A percentile compares a stretch with the other conserved stretches of the same genome.
These are phyloP conservation scores for Priocnemis perturbator DNA, from an alignment of 2,888 invertebrate genomes.

Conservation along the genomic window DNA sequence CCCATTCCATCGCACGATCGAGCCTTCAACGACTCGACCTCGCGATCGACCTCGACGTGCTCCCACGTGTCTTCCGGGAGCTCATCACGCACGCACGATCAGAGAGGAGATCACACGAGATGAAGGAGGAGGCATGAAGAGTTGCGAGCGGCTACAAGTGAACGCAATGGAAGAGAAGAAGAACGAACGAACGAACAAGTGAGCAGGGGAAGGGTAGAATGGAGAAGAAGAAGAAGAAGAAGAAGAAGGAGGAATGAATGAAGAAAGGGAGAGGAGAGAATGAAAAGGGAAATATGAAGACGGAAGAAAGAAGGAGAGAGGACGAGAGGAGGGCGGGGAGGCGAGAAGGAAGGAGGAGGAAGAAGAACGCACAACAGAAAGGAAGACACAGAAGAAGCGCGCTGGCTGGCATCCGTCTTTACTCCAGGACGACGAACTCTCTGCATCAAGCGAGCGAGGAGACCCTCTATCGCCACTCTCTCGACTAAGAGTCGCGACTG, in stretches of 20 bases:
- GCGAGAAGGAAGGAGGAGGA: not conserved
- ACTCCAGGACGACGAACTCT: constrained; percentile 51
- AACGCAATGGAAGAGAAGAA: too few relatives aligned
- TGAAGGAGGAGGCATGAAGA: not conserved
- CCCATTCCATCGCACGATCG: constrained; percentile 7
- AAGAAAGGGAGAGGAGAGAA: not conserved
- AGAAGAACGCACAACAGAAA: not conserved
- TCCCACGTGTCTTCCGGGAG: constrained; percentile 38
- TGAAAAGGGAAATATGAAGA: not conserved
- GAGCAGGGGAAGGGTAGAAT: not conserved
- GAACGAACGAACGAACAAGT: too few relatives aligned
- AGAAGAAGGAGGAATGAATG: not conserved
- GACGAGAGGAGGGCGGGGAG: not conserved
- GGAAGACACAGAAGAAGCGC: not conserved
- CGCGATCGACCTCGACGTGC: constrained; percentile 1
- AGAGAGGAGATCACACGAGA: constrained; percentile 1
- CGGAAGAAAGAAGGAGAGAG: not conserved
- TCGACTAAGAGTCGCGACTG: constrained; percentile 56
- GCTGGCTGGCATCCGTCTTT: constrained; percentile 5
- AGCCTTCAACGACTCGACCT: constrained; percentile 21
- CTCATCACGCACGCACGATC: constrained; percentile 2
- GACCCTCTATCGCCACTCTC: too few relatives aligned
- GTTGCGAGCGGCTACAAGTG: too few relatives aligned
- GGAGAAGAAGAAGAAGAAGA: not conserved
- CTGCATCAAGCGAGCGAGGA: too few relatives aligned